A percentile compares a stretch with the other conserved stretches of the same genome.
Conservation (phyloP, 30 jellyfish, hydroid and myxozoan species). For the Cassiopea andromeda region DNA sequence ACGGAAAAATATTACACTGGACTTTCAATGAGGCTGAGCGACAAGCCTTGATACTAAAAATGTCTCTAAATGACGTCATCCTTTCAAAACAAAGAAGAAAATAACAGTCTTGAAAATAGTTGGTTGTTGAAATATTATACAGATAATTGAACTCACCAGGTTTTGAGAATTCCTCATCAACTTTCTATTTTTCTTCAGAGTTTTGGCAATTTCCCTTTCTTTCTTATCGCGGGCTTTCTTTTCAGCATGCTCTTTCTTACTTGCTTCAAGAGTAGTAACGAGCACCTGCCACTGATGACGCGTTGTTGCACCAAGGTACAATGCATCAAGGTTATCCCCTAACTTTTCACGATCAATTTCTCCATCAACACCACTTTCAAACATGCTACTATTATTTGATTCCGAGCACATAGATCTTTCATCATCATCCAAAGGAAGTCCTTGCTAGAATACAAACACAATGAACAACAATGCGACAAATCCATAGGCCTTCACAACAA, state of each 20-base stretch:
- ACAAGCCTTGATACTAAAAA: too few species aligned
- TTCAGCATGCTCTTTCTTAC: conserved; percentile 87
- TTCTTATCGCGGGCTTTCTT: conserved; percentile 55
- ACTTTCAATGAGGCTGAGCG: too few species aligned
- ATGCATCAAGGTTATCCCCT: conserved; percentile 92
- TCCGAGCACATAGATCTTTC: conserved; percentile 91
- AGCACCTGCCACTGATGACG: conserved; percentile 99
- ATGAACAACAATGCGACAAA: neutral
- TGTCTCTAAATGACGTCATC: too few species aligned
- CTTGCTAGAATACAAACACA: conserved; percentile 63
- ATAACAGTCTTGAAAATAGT: too few species aligned
- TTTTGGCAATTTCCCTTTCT: conserved; percentile 25
- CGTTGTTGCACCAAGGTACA: conserved; percentile 98
- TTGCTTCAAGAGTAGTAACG: conserved; percentile 77
- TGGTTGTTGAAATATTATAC: too few species aligned
- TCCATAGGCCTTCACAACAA: too few species aligned
- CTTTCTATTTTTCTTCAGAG: conserved; percentile 24
- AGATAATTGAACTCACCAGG: conserved; percentile 26
- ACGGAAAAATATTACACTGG: too few species aligned
- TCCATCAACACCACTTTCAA: conserved; percentile 55
- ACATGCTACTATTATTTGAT: conserved; percentile 82
- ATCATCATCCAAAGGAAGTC: conserved; percentile 94
- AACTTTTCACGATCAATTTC: conserved; percentile 69
- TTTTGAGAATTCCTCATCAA: conserved; percentile 46
- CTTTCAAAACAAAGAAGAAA: too few species aligned